Evolutionary conservation across 2,888 invertebrate genomes (phyloP).

Genomic region (Aradus depressus): DNA sequence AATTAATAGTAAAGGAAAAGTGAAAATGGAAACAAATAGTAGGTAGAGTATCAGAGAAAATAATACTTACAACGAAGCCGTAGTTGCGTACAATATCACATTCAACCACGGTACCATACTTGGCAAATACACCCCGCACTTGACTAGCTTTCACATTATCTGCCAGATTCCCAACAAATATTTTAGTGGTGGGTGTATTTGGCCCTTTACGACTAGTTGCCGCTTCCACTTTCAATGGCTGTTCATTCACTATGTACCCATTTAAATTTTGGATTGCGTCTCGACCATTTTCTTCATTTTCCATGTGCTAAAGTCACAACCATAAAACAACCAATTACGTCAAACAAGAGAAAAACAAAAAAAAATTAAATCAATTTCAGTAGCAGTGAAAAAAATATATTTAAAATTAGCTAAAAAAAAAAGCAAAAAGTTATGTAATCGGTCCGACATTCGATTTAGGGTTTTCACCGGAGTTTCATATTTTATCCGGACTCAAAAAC

Average conservation of each 20-base stretch:
- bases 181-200: conserved; percentile 81
- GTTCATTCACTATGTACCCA: conserved; percentile 76
- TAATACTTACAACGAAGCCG: conserved; percentile 66
- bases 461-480: too few species aligned
- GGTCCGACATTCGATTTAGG: too few species aligned
- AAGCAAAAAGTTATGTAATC: too few species aligned
- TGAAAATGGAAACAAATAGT: too few species aligned
- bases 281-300: conserved; percentile 82
- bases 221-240: conserved; percentile 81
- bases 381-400: not conserved
- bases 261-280: conserved; percentile 83
- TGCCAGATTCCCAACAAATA: conserved; percentile 92
- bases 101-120: conserved; percentile 90
- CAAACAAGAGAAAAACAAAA: too few species aligned
- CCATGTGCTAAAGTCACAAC: conserved; percentile 62
- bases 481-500: too few species aligned
- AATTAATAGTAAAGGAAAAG: too few species aligned
- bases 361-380: too few species aligned
- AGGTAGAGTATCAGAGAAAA: too few species aligned
- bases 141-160: conserved; percentile 87
- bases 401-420: too few species aligned
- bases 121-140: conserved; percentile 84
- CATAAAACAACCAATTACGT: too few species aligned
- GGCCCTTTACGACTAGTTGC: conserved; percentile 83
- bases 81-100: conserved; percentile 97